Conservation (phyloP, 2,888 invertebrate species). For the Ochropleura leucogaster region DNA sequence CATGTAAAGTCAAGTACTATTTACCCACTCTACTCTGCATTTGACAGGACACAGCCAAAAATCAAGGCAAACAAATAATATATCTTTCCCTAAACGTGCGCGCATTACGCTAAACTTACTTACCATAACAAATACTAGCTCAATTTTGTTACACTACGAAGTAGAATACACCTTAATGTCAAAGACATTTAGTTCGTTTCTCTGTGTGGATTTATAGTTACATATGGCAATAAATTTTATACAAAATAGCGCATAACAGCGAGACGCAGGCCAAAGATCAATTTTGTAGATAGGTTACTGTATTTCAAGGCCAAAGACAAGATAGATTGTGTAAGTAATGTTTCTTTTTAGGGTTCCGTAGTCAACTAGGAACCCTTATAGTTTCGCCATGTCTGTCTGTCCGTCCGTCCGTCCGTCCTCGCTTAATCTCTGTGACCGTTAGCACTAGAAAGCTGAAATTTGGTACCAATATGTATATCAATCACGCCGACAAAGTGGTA, state of each 20-base stretch:
- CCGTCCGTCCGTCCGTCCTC: too few species aligned
- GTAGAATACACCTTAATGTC: slow-evolving; percentile 37
- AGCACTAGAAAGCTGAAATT: too few species aligned
- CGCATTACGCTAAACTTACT: slow-evolving; percentile 70
- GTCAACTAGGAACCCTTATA: too few species aligned
- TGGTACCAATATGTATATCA: too few species aligned
- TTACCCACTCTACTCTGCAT: slow-evolving; percentile 2
- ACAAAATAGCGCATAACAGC: slow-evolving; percentile 75
- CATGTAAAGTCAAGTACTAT: slow-evolving; percentile 20
- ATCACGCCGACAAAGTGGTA: too few species aligned
- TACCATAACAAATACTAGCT: slow-evolving; percentile 69
- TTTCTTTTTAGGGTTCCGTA: too few species aligned
- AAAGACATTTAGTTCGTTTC: slow-evolving; percentile 44
- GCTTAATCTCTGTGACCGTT: too few species aligned
- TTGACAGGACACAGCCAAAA: slow-evolving; percentile 50
- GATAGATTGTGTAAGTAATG: too few species aligned
- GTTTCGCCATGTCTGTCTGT: too few species aligned
- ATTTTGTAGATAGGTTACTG: slow-evolving; percentile 29
- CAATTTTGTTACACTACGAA: slow-evolving; percentile 49
- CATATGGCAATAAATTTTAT: slow-evolving; percentile 77
- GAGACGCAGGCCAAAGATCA: slow-evolving; percentile 63
- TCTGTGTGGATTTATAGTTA: slow-evolving; percentile 44
- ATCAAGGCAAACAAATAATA: slow-evolving; percentile 66
- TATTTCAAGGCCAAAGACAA: neutral
- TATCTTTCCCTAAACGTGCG: slow-evolving; percentile 70